Evolutionary conservation across 2,888 invertebrate species (phyloP).

Genomic region (Acanthacorydalis orientalis): DNA sequence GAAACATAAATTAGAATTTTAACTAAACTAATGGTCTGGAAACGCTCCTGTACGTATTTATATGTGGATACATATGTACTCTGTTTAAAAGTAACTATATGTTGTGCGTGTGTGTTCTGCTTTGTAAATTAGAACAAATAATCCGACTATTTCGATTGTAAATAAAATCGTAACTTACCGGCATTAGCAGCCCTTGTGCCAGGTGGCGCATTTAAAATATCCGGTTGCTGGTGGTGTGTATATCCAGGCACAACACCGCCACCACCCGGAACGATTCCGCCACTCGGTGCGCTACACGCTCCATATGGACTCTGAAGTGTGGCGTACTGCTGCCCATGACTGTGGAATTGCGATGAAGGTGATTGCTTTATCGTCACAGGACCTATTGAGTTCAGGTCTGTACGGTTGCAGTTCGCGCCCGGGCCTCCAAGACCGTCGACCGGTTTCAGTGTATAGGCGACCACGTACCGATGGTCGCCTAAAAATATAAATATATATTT

Average conservation of each 20-base stretch:
- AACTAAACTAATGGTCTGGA: no score
- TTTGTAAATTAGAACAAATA: no score
- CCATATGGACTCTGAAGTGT: constrained; percentile 1
- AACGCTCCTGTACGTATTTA: no score
- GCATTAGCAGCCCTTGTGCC: not conserved
- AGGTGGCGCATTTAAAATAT: constrained; percentile 60
- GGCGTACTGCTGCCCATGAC: not conserved
- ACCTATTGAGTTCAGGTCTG: not conserved
- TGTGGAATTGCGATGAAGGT: constrained; percentile 2
- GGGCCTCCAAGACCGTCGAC: constrained; percentile 41
- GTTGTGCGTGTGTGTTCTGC: no score
- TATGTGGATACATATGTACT: no score
- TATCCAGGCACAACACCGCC: constrained; percentile 16
- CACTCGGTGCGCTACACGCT: not conserved
- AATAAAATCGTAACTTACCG: not conserved
- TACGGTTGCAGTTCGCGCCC: not conserved
- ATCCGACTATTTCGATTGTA: no score
- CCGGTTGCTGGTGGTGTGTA: constrained; percentile 42
- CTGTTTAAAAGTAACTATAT: no score
- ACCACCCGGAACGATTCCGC: constrained; percentile 12
- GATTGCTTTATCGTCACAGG: constrained; percentile 2
- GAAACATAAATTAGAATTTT: no score
- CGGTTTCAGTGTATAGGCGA: constrained; percentile 69
- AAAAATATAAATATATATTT: constrained; percentile 17
- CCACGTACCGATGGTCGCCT: constrained; percentile 68